Evolutionary conservation across 2,113 vertebrate genomes (phyloP).

Genomic region (Sorex fumeus): DNA sequence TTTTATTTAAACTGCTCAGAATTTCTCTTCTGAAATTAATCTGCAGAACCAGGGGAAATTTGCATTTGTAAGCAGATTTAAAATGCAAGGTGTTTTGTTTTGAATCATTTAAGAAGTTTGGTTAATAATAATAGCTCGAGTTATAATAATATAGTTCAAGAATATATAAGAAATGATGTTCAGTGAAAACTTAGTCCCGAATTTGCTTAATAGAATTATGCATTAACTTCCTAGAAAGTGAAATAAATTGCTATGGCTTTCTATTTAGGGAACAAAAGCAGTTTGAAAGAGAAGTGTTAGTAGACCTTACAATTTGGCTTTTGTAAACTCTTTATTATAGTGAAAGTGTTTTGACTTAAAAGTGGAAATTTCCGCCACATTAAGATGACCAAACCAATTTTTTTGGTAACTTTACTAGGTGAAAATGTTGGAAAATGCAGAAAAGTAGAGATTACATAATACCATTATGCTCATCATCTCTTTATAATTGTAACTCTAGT

Average conservation of each 20-base stretch:
- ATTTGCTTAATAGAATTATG: neutral
- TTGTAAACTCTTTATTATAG: neutral
- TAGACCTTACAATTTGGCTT: neutral
- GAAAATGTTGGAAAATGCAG: conserved; percentile 28
- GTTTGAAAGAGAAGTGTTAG: conserved; percentile 45
- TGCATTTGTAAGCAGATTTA: neutral
- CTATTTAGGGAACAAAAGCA: neutral
- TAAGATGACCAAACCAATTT: neutral
- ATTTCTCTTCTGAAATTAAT: conserved; percentile 42
- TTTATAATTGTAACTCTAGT: conserved; percentile 22
- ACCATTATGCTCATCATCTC: neutral
- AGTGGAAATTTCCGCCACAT: neutral
- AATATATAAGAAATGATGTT: neutral
- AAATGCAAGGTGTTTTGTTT: conserved; percentile 19
- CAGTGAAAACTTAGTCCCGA: conserved; percentile 45
- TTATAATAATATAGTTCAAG: neutral
- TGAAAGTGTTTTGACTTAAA: conserved; percentile 47
- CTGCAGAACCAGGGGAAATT: neutral
- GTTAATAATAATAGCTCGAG: conserved; percentile 40
- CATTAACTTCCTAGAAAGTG: conserved; percentile 40
- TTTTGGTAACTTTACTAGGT: conserved; percentile 33
- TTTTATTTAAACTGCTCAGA: conserved; percentile 37
- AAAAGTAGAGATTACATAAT: conserved; percentile 27
- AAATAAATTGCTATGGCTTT: neutral
- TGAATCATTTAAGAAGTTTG: conserved; percentile 42